These are phyloP conservation scores for Leptatherina wallacei DNA, from an alignment of 2,797 vertebrate species.

Conservation along the genomic window DNA sequence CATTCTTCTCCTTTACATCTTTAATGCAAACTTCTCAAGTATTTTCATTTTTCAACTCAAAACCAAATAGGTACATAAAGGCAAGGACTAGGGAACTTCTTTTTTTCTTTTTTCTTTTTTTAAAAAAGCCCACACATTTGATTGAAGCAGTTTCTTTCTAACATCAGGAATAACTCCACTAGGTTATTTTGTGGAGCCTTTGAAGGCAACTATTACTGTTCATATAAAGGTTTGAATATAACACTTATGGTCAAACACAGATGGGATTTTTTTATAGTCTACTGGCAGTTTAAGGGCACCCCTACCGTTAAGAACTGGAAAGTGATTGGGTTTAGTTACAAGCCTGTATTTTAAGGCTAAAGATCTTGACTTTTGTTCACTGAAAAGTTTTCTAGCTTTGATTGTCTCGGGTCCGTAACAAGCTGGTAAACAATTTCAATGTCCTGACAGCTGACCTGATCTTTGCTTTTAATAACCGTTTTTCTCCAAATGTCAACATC, in stretches of 20 bases:
- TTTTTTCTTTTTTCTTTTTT: too few relatives aligned
- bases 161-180: background rate
- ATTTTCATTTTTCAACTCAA: too few relatives aligned
- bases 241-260: background rate
- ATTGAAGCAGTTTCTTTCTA: background rate
- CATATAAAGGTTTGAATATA: background rate
- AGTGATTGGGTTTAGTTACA: background rate
- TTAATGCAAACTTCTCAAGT: too few relatives aligned
- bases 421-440: background rate
- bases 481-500: slow-evolving; percentile 21
- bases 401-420: background rate
- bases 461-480: slow-evolving; percentile 6
- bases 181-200: background rate
- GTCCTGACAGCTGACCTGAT: background rate
- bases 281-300: background rate
- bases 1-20: too few relatives aligned
- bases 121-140: background rate
- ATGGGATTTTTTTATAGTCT: background rate
- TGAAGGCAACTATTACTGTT: background rate
- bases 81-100: too few relatives aligned
- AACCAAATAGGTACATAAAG: too few relatives aligned
- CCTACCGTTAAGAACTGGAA: background rate
- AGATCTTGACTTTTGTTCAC: background rate
- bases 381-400: background rate
- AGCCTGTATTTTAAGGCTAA: background rate